A percentile compares a stretch with the other conserved stretches of the same genome.
phyloP scores from a whole-genome alignment of 2,113 vertebrate species.

The Lagenorhynchus albirostris region DNA sequence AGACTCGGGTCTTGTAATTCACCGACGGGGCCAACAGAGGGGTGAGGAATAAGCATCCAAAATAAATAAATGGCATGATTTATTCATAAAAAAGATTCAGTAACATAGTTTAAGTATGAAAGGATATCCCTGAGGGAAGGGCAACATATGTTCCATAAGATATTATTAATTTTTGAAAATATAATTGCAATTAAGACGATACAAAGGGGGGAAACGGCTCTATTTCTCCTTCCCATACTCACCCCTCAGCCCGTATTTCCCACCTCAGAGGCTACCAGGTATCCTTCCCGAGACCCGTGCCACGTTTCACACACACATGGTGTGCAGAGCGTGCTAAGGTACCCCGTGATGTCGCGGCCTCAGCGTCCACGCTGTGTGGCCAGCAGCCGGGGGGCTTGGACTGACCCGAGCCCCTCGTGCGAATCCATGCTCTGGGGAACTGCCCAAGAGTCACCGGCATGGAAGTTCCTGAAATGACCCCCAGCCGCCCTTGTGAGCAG shows the following conservation, averaged over 20 bases:
- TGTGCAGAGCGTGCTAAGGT: neutral
- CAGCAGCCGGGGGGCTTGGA: neutral
- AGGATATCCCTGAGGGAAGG: neutral
- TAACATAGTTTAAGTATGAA: neutral
- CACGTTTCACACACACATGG: neutral
- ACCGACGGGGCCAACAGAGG: accelerated
- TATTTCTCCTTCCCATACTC: neutral
- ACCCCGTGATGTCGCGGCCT: neutral
- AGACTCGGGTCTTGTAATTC: neutral
- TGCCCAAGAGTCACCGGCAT: neutral
- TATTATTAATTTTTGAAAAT: neutral
- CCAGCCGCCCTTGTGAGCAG: neutral
- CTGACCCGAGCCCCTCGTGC: neutral
- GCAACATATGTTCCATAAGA: neutral
- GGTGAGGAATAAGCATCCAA: neutral
- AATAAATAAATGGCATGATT: neutral
- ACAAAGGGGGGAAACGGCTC: neutral
- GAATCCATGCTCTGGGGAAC: neutral
- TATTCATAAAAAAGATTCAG: neutral
- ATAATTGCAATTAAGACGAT: neutral
- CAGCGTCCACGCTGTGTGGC: neutral
- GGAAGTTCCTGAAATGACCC: neutral
- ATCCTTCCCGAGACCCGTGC: neutral
- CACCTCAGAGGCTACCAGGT: neutral
- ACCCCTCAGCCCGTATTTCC: neutral